Conservation (phyloP, 2,888 invertebrate genomes). For the Xanthorhoe spadicearia region DNA sequence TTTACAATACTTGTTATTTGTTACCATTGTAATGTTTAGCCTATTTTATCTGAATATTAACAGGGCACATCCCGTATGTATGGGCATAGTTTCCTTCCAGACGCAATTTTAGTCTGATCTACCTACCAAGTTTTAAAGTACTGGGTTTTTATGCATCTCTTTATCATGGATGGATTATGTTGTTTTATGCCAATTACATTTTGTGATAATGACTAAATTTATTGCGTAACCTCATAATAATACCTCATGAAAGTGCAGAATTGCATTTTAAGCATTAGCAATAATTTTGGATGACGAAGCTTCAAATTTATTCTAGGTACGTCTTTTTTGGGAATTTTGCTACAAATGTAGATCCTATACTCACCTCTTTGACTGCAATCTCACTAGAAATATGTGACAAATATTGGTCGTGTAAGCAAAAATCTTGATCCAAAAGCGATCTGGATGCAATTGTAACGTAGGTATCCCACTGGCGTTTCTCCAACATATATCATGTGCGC, state of each 20-base stretch:
- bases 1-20: too few relatives aligned
- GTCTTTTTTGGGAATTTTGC: too few relatives aligned
- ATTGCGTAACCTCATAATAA: conserved; percentile 24
- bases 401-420: neutral
- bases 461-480: too few relatives aligned
- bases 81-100: too few relatives aligned
- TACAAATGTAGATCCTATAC: neutral
- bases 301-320: conserved; percentile 3
- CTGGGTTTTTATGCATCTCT: neutral
- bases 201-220: conserved; percentile 13
- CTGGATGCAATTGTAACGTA: neutral
- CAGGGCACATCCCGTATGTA: too few relatives aligned
- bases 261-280: conserved; percentile 44
- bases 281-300: neutral
- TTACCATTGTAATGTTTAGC: too few relatives aligned
- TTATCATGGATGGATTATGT: conserved; percentile 2
- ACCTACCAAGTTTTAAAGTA: too few relatives aligned
- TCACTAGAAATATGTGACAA: neutral
- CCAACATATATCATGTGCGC: too few relatives aligned
- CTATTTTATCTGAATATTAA: too few relatives aligned
- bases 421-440: neutral
- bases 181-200: neutral
- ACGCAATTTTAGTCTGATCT: too few relatives aligned
- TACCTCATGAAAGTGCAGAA: conserved; percentile 49
- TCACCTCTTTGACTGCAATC: neutral